These are phyloP conservation scores for Harpalus rufipes DNA, from an alignment of 2,888 invertebrate species.

Conservation along the genomic window DNA sequence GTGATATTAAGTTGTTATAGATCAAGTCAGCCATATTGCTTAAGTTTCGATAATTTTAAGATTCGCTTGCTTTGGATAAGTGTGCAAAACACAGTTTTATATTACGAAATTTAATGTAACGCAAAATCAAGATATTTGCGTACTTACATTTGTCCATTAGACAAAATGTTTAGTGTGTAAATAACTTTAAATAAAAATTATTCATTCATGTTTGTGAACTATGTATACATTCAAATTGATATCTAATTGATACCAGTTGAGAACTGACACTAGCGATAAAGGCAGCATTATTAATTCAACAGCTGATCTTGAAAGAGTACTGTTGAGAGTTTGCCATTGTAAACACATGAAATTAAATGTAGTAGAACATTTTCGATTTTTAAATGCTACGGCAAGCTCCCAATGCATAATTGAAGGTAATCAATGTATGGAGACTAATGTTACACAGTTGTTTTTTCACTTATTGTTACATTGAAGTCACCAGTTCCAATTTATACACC, in stretches of 20 bases:
- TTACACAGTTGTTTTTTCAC: no score
- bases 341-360: no score
- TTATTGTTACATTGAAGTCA: no score
- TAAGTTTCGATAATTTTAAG: constrained; percentile 39
- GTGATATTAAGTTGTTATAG: constrained; percentile 49
- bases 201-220: constrained; percentile 56
- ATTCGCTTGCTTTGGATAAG: constrained; percentile 40
- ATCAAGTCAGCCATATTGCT: constrained; percentile 47
- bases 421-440: no score
- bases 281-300: no score
- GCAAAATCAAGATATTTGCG: constrained; percentile 52
- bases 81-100: constrained; percentile 27
- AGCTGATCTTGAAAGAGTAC: no score
- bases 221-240: constrained; percentile 61
- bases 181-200: constrained; percentile 52
- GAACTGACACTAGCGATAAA: no score
- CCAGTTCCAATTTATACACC: no score
- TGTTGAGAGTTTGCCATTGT: no score
- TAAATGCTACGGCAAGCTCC: no score
- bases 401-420: no score
- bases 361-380: no score
- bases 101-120: constrained; percentile 15
- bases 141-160: constrained; percentile 64
- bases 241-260: constrained; percentile 31
- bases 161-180: constrained; percentile 53